phyloP scores from a whole-genome alignment of 2,797 vertebrate genomes.

The Schizopygopsis pylzovi region DNA sequence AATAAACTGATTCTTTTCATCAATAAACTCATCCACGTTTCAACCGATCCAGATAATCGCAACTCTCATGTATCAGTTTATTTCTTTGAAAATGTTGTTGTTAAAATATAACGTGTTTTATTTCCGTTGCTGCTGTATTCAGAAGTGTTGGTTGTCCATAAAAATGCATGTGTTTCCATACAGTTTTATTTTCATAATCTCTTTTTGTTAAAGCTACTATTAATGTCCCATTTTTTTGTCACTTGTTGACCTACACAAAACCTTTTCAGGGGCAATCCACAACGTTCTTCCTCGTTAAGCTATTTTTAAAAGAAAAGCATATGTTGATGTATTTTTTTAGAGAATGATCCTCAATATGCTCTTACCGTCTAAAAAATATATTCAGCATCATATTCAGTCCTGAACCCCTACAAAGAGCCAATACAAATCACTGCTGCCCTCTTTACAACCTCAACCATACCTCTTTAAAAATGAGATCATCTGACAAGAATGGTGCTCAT shows the following conservation, averaged over 20 bases:
- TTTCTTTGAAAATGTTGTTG: conserved; percentile 3
- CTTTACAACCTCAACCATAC: conserved; percentile 62
- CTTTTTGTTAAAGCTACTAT: conserved; percentile 37
- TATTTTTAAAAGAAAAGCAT: conserved; percentile 67
- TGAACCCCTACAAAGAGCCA: conserved; percentile 60
- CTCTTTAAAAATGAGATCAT: conserved; percentile 50
- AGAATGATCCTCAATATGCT: conserved; percentile 65
- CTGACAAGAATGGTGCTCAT: conserved; percentile 65
- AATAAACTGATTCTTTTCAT: neutral
- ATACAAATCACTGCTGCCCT: conserved; percentile 64
- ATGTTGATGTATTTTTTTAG: conserved; percentile 77
- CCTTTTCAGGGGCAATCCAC: conserved; percentile 68
- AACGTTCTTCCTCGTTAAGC: conserved; percentile 65
- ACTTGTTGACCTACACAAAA: conserved; percentile 23
- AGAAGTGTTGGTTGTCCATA: conserved; percentile 64
- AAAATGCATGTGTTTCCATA: conserved; percentile 19
- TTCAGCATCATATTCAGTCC: conserved; percentile 55
- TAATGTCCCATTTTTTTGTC: conserved; percentile 13
- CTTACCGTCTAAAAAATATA: conserved; percentile 40
- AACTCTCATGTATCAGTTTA: conserved; percentile 6
- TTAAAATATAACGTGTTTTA: conserved; percentile 48
- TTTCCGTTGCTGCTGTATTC: conserved; percentile 70
- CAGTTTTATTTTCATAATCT: conserved; percentile 2
- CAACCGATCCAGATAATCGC: neutral
- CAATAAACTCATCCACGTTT: neutral